Percentiles rank a stretch among this genome's conserved stretches.
These are phyloP conservation scores for Cactoblastis cactorum DNA, from an alignment of 2,888 invertebrate genomes.

Conservation along the genomic window DNA sequence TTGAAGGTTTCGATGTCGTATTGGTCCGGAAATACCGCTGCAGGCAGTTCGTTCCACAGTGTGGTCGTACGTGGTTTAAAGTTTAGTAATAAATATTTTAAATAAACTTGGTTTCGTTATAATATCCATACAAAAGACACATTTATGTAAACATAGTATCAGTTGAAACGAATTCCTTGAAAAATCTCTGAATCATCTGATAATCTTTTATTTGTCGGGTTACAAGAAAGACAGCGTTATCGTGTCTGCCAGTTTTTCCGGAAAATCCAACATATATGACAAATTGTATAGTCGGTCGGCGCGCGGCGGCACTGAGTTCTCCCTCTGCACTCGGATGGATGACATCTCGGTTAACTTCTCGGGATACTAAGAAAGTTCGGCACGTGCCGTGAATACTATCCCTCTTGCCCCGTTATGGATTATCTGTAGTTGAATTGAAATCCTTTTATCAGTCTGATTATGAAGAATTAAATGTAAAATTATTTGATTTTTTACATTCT, in stretches of 20 bases:
- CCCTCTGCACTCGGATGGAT: conserved; percentile 23
- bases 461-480: no score
- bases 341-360: conserved; percentile 34
- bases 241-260: background rate
- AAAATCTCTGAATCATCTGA: background rate
- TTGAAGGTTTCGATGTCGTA: no score
- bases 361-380: conserved; percentile 35
- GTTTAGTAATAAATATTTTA: no score
- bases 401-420: conserved; percentile 20
- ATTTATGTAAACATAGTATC: no score
- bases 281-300: conserved; percentile 14
- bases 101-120: no score
- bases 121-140: no score
- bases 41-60: no score
- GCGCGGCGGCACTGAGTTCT: no score
- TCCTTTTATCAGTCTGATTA: conserved; percentile 36
- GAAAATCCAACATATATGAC: conserved; percentile 11
- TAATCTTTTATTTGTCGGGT: background rate
- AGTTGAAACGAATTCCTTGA: no score
- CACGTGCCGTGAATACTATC: conserved; percentile 40
- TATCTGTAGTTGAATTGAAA: conserved; percentile 29
- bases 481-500: no score
- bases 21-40: no score
- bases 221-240: conserved; percentile 17
- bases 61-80: no score